Base-by-base conservation (phyloP, 2,888 invertebrate genomes). In the Agonopterix subpropinquella region DNA sequence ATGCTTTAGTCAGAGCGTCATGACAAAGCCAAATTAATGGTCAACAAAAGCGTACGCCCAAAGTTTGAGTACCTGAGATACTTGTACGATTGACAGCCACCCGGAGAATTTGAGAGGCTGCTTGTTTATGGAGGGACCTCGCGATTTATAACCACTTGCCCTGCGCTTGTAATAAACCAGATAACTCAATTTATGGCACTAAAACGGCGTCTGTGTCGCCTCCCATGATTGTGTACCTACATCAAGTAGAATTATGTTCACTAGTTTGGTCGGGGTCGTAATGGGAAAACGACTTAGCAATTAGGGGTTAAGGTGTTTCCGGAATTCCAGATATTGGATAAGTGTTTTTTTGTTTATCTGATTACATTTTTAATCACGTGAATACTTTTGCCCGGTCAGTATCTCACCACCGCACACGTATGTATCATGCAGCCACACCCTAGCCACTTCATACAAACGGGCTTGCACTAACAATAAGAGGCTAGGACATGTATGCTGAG, bases 171-270 rank as follows among this genome's bases (percentile, higher is more conserved):
- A 77, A 78, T 78, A 77, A 77, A 76, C 72, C 62, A 71, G 75
- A 80, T 78, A 77, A 73, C 77, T 78, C 70, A 71, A 73, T 79
- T 76, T 75, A 77, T 73, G 71, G 71, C 66, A 66, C 67, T 67
- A 65, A 68, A 74, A 66, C 63, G 66, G 66, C 58, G 57, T 59
- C 61, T 62, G 61, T 65, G 68, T 70, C 70, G 65, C 62, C 64
- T 69, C 64, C 58, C 56, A 69, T 66, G 67, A 65, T 63, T 62
- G 65, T 59, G 57, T 64, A 67, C 67, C 68, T 76, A 70, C 65
- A 68, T 76, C 70, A 70, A 66, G 55, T 62, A 61, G 70, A 75
- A 64, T 71, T 71, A 75, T 67, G 69, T 64, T 66, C 7, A 39
- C 39, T n/a, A n/a, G 10, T n/a, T 39, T n/a, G 39, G 9, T 39